Conservation (phyloP, 1,140 invertebrate species). For the Drosophila baimaii region DNA sequence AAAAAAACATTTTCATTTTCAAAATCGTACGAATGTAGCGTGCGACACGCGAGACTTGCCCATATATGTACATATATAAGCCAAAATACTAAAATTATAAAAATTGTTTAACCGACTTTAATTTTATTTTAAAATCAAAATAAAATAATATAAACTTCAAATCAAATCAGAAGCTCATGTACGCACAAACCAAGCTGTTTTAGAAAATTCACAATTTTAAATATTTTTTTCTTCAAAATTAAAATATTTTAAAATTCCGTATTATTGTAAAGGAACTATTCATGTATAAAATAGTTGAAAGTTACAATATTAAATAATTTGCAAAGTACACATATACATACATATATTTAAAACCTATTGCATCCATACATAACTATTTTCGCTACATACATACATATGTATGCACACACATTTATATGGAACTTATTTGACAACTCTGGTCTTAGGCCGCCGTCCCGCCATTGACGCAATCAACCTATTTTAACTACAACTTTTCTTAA, state of each 20-base stretch:
- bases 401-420: background rate
- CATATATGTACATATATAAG: no score
- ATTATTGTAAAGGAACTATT: no score
- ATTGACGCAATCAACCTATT: slow-evolving; percentile 80
- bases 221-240: no score
- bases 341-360: slow-evolving; percentile 1
- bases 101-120: no score
- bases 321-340: background rate
- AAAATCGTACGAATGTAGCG: no score
- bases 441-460: slow-evolving; percentile 25
- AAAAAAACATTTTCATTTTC: no score
- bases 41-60: no score
- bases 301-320: background rate
- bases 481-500: slow-evolving; percentile 58
- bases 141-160: background rate
- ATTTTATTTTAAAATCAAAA: no score
- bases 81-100: no score
- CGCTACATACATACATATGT: slow-evolving; percentile 1
- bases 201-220: background rate
- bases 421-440: slow-evolving; percentile 71
- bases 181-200: no score
- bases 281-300: no score
- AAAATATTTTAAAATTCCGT: no score
- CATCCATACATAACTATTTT: slow-evolving; percentile 13
- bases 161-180: background rate